phyloP scores from a whole-genome alignment of 2,888 invertebrate genomes.

The Patella depressa region DNA sequence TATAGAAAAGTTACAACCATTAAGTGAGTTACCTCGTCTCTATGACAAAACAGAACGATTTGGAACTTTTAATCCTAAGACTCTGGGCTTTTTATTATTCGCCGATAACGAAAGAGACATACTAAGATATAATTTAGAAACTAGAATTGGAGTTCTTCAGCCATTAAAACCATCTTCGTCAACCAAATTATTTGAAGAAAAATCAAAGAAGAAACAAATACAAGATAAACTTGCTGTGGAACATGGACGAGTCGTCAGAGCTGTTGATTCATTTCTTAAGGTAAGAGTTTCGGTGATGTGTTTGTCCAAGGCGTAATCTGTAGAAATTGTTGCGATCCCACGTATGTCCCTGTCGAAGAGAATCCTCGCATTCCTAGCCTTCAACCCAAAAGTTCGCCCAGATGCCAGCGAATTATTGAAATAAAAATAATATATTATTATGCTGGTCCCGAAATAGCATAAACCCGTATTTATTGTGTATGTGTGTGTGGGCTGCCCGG shows the following conservation, averaged over 20 bases:
- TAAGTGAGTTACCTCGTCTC: constrained; percentile 35
- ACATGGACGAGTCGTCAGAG: constrained; percentile 49
- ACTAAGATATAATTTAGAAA: constrained; percentile 54
- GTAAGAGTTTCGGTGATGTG: constrained; percentile 28
- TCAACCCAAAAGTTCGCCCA: too few relatives aligned
- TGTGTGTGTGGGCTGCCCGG: too few relatives aligned
- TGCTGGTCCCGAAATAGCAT: too few relatives aligned
- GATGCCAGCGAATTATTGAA: too few relatives aligned
- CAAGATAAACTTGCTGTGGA: constrained; percentile 49
- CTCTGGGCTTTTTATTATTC: constrained; percentile 47
- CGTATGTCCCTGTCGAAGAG: neutral
- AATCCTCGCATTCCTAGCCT: neutral
- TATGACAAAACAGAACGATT: constrained; percentile 43
- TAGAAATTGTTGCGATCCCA: neutral
- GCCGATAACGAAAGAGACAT: constrained; percentile 60
- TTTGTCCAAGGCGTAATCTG: neutral
- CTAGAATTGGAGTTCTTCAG: constrained; percentile 48
- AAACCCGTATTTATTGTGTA: too few relatives aligned
- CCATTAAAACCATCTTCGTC: constrained; percentile 28
- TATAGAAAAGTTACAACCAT: constrained; percentile 40
- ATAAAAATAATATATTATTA: too few relatives aligned
- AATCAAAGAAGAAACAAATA: constrained; percentile 45
- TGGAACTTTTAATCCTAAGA: constrained; percentile 44
- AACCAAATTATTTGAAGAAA: constrained; percentile 33
- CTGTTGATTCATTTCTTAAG: constrained; percentile 55